Conservation (phyloP, 2,888 invertebrate genomes). For the Acronicta leporina region DNA sequence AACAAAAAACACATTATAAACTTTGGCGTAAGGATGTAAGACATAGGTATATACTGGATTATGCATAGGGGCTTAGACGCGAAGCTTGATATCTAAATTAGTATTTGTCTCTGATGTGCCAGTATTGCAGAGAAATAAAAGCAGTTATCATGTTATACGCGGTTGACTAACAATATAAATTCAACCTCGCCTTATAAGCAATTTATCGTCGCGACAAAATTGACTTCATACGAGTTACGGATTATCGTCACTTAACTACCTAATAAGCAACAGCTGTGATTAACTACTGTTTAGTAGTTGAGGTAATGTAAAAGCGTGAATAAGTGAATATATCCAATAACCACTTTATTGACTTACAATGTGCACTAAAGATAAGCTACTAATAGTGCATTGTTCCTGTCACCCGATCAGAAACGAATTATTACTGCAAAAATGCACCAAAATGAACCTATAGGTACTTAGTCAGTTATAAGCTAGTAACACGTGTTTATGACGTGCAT, state of each 20-base stretch:
- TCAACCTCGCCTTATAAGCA: conserved; percentile 1
- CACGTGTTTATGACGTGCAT: conserved; percentile 10
- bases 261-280: conserved; percentile 13
- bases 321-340: conserved; percentile 23
- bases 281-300: conserved; percentile 13
- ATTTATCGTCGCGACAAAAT: conserved; percentile 14
- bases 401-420: conserved; percentile 8
- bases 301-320: conserved; percentile 25
- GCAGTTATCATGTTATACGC: conserved; percentile 3
- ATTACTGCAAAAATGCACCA: neutral
- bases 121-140: conserved; percentile 3
- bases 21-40: neutral
- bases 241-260: neutral
- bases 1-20: neutral
- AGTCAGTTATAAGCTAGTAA: conserved; percentile 15
- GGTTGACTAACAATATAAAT: neutral
- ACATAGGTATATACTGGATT: neutral
- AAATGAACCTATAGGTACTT: conserved; percentile 3
- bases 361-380: conserved; percentile 36
- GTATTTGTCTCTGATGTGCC: conserved; percentile 10
- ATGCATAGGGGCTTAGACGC: neutral
- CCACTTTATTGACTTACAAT: conserved; percentile 29
- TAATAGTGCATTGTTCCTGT: conserved; percentile 14
- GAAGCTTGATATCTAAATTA: no score
- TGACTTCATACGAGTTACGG: no score